Evolutionary conservation across 2,888 invertebrate species (phyloP), one percentile per base, ranked within the genome.

Genomic region (Helicoverpa assulta): DNA sequence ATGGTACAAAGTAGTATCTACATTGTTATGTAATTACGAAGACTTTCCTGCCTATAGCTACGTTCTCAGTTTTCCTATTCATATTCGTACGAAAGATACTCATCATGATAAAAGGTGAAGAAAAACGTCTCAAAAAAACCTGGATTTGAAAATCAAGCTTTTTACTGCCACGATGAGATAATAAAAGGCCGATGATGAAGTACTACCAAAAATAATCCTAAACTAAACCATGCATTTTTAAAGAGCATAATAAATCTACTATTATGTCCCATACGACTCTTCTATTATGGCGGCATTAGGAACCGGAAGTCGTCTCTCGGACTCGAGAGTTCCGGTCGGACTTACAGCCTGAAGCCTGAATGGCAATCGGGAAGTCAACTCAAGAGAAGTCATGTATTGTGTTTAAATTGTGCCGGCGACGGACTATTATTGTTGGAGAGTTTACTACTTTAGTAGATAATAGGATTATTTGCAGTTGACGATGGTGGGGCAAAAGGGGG

Each of bases 251-350:
- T 43, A 43, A 43, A 16, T 14, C 3, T 43, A 43, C 16, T 43
- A 43, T 6, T 16, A 43, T 43, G 4, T 16, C n/a, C 50, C 18
- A 19, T 47, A 26, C 21, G 6, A 47, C 37, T 67, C 76, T 75
- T 57, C 76, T 75, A 61, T 74, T 52, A 56, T 61, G 10, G 52
- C 14, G 19, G 75, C 29, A 75, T 67, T 75, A 80, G 53, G 53
- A 19, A 33, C n/a, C 57, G 80, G 74, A 75, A 67, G 60, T 76
- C 12, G 52, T 43, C 60, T 60, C 53, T 75, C 56, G 76, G 67
- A 53, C 68, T 26, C 59, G 40, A 53, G 59, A 43, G 21, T 51
- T 75, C 74, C 74, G 74, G 76, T 57, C 53, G 53, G 50, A 67
- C 76, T 75, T 75, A 61, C 51, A 40, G 40, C 14, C 40, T 40